Evolutionary conservation across 2,888 invertebrate genomes (phyloP), one percentile per base, ranked within the genome.

Genomic region (Noctua janthina): DNA sequence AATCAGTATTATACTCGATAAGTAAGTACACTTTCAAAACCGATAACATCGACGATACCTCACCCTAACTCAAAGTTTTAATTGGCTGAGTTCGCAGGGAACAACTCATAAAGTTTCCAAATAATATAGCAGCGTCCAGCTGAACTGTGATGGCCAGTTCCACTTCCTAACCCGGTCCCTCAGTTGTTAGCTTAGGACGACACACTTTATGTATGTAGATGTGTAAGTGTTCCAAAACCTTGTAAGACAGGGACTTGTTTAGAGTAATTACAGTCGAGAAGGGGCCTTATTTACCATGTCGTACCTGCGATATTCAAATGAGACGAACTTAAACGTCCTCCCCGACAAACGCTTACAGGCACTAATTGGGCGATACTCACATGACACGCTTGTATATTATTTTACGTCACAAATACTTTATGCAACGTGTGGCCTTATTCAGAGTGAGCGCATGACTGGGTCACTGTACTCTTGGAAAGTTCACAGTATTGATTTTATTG

Each of bases 401-500:
- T 93, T 92, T 88, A 87, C 91, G 89, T 88, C 87, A 91, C 90
- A 92, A 93, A 92, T 93, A 93, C 92, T 94, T 94, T 92, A 93
- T 94, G 93, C 93, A 94, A 92, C 92, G 92, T 94, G 94, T 94
- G 94, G 93, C 95, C 95, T 93, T 94, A 94, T 94, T 95, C 93
- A 92, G 90, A 92, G 91, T 88, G 88, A 92, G 93, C 93, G 92
- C 92, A 92, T 91, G 93, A 96, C 94, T 96, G 91, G 96, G 96
- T 96, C 96, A 96, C 91, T 96, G 96, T 95, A 96, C 96, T 94
- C 93, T 91, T 93, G 94, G 92, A 95, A 95, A 96, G 96, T 96
- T 96, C 96, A 94, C 95, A 92, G 96, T 97, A 97, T 97, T 96
- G 96, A 97, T 97, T 97, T 96, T 97, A 96, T 96, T 96, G 96